Percentiles rank a stretch among this genome's conserved stretches.
Evolutionary conservation across 2,888 invertebrate species (phyloP).

Genomic region (Lysandra coridon): DNA sequence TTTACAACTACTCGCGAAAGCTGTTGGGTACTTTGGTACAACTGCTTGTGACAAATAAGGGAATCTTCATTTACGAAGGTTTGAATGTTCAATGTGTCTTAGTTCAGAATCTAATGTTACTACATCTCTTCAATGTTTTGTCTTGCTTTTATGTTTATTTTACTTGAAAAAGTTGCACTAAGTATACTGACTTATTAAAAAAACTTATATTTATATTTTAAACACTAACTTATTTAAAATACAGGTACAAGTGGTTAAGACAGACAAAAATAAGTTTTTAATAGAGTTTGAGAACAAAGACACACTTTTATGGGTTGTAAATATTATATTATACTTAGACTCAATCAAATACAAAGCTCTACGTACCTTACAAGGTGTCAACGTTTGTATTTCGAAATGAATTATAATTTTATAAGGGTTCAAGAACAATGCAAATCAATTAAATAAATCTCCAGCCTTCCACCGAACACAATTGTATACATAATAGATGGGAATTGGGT

Average conservation of each 20-base stretch:
- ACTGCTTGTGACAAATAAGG: neutral
- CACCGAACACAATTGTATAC: neutral
- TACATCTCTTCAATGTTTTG: too few relatives aligned
- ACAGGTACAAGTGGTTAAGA: too few relatives aligned
- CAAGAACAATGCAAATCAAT: neutral
- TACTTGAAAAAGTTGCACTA: too few relatives aligned
- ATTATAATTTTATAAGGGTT: neutral
- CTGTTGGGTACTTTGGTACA: neutral
- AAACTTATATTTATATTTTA: too few relatives aligned
- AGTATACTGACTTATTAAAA: too few relatives aligned
- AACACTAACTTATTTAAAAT: too few relatives aligned
- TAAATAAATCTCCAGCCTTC: constrained; percentile 9
- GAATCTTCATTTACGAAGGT: neutral
- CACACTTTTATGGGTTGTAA: too few relatives aligned
- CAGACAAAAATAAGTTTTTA: too few relatives aligned
- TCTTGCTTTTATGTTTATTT: too few relatives aligned
- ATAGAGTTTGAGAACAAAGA: too few relatives aligned
- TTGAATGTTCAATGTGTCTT: neutral
- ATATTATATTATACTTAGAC: neutral
- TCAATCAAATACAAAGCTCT: neutral
- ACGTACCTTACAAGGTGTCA: neutral
- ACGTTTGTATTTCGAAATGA: neutral
- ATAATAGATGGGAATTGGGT: constrained; percentile 11
- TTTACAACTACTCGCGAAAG: neutral
- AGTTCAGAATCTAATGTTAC: too few relatives aligned